phyloP scores from a whole-genome alignment of 2,888 invertebrate genomes.

The Rhamphomyia laevipes region DNA sequence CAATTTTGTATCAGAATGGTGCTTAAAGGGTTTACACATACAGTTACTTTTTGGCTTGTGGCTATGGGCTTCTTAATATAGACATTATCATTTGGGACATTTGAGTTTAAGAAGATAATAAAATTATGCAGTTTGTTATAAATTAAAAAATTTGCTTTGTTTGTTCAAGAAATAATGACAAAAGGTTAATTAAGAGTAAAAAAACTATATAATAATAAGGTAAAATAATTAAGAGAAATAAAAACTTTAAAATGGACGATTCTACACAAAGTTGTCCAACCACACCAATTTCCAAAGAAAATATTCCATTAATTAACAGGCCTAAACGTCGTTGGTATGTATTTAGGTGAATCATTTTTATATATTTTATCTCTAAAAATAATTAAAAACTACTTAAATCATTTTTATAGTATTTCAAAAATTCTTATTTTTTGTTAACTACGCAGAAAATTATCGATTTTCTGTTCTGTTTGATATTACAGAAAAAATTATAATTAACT shows the following conservation, averaged over 20 bases:
- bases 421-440: not conserved
- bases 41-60: too few relatives aligned
- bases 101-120: too few relatives aligned
- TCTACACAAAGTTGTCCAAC: conserved; percentile 40
- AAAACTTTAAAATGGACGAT: conserved; percentile 31
- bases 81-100: too few relatives aligned
- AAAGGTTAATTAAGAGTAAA: conserved; percentile 7
- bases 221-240: not conserved
- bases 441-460: not conserved
- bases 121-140: too few relatives aligned
- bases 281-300: conserved; percentile 48
- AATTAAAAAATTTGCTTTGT: not conserved
- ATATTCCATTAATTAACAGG: conserved; percentile 57
- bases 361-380: too few relatives aligned
- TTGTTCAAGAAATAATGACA: not conserved
- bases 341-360: conserved; percentile 42
- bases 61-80: too few relatives aligned
- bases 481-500: not conserved
- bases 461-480: not conserved
- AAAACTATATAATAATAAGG: conserved; percentile 4
- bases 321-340: conserved; percentile 47
- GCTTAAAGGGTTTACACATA: too few relatives aligned
- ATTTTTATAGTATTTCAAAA: too few relatives aligned
- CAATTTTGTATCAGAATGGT: too few relatives aligned
- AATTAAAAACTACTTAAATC: too few relatives aligned